A percentile compares a stretch with the other conserved stretches of the same genome.
phyloP scores from a whole-genome alignment of 1,140 invertebrate genomes.

The Cydia fagiglandana region DNA sequence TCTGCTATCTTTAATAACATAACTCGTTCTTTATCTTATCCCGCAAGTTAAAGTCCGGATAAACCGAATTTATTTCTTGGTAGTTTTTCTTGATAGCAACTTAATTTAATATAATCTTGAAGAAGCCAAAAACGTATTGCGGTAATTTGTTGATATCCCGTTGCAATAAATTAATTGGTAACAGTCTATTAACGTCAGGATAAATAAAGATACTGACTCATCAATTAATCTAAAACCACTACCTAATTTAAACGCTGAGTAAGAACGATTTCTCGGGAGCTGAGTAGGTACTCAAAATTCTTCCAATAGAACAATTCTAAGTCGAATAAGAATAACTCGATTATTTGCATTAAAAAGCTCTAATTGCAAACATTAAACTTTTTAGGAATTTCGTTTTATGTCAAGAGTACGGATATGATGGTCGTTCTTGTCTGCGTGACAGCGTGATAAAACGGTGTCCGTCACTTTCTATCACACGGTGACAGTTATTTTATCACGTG shows the following conservation, averaged over 20 bases:
- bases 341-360: background rate
- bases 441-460: no score
- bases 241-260: conserved; percentile 14
- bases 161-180: conserved; percentile 27
- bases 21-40: conserved; percentile 48
- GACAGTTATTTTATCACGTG: no score
- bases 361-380: background rate
- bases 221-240: conserved; percentile 25
- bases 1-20: conserved; percentile 40
- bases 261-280: conserved; percentile 11
- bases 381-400: background rate
- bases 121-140: background rate
- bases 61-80: conserved; percentile 39
- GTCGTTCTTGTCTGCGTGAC: no score
- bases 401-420: no score
- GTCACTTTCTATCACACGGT: no score
- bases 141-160: conserved; percentile 14
- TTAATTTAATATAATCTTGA: conserved; percentile 1
- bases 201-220: conserved; percentile 28
- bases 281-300: background rate
- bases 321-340: background rate
- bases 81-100: background rate
- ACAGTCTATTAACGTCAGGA: conserved; percentile 5
- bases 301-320: background rate
- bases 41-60: conserved; percentile 40